Evolutionary conservation across 1,140 invertebrate species (phyloP).

Genomic region (Melanaphis sacchari): DNA sequence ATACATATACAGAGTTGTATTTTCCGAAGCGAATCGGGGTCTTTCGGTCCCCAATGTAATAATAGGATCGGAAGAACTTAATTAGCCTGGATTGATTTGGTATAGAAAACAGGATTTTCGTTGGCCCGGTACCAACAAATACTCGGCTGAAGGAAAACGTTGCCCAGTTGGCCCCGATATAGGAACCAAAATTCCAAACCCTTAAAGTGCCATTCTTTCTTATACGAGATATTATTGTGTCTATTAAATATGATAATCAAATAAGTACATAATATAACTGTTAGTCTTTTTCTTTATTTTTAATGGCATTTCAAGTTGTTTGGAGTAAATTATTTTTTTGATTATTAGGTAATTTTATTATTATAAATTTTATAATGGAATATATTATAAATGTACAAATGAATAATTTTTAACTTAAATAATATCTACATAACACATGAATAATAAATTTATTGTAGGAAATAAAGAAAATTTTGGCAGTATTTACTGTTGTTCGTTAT

Average conservation of each 20-base stretch:
- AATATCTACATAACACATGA: too few species aligned
- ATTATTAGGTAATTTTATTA: too few species aligned
- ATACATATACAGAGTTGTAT: background rate
- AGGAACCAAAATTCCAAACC: background rate
- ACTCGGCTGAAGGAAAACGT: background rate
- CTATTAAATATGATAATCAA: constrained; percentile 26
- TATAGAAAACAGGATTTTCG: constrained; percentile 27
- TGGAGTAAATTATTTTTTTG: background rate
- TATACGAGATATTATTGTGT: too few species aligned
- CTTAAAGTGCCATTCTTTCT: background rate
- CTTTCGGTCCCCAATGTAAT: background rate
- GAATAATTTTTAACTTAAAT: too few species aligned
- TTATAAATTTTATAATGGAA: too few species aligned
- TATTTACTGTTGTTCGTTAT: too few species aligned
- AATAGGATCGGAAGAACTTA: constrained; percentile 7
- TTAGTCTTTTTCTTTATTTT: background rate
- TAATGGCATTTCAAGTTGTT: background rate
- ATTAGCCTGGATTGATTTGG: constrained; percentile 52
- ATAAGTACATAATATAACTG: background rate
- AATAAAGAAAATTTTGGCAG: too few species aligned
- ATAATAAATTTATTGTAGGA: too few species aligned
- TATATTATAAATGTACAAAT: too few species aligned
- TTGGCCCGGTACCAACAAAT: background rate
- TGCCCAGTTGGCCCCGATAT: constrained; percentile 28
- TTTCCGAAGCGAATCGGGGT: background rate